phyloP scores from a whole-genome alignment of 2,888 invertebrate species.

The Stictocephala bisonia region DNA sequence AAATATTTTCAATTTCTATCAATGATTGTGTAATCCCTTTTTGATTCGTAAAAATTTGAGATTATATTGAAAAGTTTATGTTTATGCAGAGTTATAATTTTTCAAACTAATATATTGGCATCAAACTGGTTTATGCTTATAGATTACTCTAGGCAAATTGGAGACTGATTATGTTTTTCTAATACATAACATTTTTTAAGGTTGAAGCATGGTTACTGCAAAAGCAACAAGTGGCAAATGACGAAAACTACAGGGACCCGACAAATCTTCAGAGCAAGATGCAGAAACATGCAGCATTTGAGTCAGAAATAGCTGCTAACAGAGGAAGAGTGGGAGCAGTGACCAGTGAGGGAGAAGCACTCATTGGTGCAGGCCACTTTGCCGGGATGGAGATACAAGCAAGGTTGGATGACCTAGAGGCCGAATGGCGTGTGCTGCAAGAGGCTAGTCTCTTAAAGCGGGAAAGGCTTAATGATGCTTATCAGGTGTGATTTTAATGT shows the following conservation, averaged over 20 bases:
- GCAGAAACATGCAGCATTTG: slow-evolving; percentile 95
- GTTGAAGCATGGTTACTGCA: slow-evolving; percentile 93
- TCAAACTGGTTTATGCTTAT: not conserved
- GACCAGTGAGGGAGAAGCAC: slow-evolving; percentile 79
- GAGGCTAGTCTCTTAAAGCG: slow-evolving; percentile 85
- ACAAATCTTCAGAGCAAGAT: slow-evolving; percentile 98
- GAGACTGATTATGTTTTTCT: slow-evolving; percentile 27
- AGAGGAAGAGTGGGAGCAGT: slow-evolving; percentile 87
- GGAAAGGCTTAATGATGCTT: slow-evolving; percentile 87
- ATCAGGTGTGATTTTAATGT: slow-evolving; percentile 66
- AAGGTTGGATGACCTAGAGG: slow-evolving; percentile 85
- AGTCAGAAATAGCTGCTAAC: slow-evolving; percentile 93
- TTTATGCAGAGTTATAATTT: too few relatives aligned
- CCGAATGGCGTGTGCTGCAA: slow-evolving; percentile 88
- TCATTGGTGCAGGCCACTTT: slow-evolving; percentile 85
- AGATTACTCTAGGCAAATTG: not conserved
- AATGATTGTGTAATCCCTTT: too few relatives aligned
- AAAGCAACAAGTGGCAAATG: slow-evolving; percentile 92
- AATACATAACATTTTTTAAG: too few relatives aligned
- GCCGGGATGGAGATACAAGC: slow-evolving; percentile 86
- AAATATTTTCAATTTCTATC: too few relatives aligned
- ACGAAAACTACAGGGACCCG: slow-evolving; percentile 94
- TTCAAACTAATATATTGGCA: not conserved
- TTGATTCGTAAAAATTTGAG: too few relatives aligned
- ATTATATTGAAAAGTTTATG: too few relatives aligned